Conservation (phyloP, 2,113 vertebrate species). For the Scortum barcoo region DNA sequence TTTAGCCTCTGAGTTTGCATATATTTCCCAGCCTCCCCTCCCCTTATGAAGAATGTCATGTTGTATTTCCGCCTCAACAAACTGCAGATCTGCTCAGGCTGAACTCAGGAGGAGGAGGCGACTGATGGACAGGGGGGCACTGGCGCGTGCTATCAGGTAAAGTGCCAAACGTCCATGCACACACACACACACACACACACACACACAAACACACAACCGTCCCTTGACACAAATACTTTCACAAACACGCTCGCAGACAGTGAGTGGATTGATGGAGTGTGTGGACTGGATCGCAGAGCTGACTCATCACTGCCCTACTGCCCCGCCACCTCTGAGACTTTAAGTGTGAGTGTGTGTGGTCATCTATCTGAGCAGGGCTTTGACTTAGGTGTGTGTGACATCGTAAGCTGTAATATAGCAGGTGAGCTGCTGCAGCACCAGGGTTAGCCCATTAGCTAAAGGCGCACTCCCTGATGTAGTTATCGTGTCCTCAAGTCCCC, state of each 20-base stretch:
- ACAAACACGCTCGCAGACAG: neutral
- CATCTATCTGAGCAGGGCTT: constrained; percentile 12
- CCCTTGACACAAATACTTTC: neutral
- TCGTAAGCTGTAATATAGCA: neutral
- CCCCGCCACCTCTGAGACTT: neutral
- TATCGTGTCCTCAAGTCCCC: neutral
- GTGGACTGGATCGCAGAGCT: constrained; percentile 20
- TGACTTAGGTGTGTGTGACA: neutral
- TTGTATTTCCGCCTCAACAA: neutral
- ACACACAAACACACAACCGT: neutral
- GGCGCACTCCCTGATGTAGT: neutral
- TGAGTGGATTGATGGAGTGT: constrained; percentile 22
- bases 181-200: too few relatives aligned
- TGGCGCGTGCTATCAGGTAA: neutral
- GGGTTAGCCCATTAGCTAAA: neutral
- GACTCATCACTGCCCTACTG: constrained; percentile 40
- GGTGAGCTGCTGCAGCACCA: neutral
- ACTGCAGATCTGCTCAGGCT: neutral
- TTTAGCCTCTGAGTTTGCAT: neutral
- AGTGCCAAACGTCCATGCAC: too few relatives aligned
- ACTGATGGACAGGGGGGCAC: too few relatives aligned
- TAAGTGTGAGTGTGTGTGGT: neutral
- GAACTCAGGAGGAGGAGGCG: neutral
- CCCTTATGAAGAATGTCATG: constrained; percentile 7
- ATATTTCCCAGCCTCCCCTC: neutral